Evolutionary conservation across 1,140 invertebrate species (phyloP).

Genomic region (Palaemon carinicauda): DNA sequence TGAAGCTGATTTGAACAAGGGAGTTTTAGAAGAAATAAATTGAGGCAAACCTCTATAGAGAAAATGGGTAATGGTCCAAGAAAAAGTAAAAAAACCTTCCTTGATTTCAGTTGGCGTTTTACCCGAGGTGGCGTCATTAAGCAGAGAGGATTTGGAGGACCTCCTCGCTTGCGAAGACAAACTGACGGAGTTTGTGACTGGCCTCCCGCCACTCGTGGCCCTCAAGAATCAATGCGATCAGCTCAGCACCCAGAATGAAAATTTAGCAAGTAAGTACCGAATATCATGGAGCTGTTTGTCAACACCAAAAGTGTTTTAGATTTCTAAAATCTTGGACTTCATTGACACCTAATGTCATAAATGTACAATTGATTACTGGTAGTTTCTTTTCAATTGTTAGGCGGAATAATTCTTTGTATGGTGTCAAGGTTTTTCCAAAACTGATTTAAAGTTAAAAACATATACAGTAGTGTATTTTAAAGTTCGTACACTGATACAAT

Average conservation of each 20-base stretch:
- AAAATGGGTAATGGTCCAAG: no score
- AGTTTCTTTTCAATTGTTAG: neutral
- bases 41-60: no score
- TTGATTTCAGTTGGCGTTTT: constrained; percentile 26
- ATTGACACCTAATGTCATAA: no score
- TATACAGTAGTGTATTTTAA: no score
- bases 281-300: neutral
- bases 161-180: constrained; percentile 27
- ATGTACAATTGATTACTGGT: no score
- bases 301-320: no score
- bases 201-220: constrained; percentile 13
- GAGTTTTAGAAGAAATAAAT: no score
- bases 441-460: neutral
- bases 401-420: neutral
- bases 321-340: no score
- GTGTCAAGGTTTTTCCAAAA: neutral
- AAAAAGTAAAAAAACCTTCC: no score
- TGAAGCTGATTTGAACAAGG: no score
- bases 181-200: constrained; percentile 30
- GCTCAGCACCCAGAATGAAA: constrained; percentile 31
- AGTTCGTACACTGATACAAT: neutral
- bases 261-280: constrained; percentile 19
- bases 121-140: constrained; percentile 29
- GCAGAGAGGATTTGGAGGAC: constrained; percentile 23
- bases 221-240: constrained; percentile 35